phyloP scores from a whole-genome alignment of 1,140 invertebrate genomes.

The Heliothis virescens region DNA sequence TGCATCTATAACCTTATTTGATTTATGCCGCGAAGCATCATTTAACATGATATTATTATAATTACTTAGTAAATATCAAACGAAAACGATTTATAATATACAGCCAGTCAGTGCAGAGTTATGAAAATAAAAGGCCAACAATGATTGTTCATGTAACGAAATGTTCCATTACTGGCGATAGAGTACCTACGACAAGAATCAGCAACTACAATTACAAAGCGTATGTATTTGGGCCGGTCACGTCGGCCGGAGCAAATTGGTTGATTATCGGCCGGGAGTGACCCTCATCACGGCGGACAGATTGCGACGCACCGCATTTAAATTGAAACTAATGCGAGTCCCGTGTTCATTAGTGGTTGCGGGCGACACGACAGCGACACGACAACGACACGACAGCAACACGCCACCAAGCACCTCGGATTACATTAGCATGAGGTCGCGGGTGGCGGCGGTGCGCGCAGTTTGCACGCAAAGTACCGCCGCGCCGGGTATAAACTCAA shows the following conservation, averaged over 20 bases:
- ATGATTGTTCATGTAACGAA: too few relatives aligned
- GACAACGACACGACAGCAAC: too few relatives aligned
- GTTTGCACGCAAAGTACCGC: neutral
- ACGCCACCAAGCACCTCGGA: neutral
- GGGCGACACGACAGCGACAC: neutral
- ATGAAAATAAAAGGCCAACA: too few relatives aligned
- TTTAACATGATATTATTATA: too few relatives aligned
- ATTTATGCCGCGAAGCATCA: too few relatives aligned
- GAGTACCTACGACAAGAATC: too few relatives aligned
- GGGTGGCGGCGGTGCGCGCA: neutral
- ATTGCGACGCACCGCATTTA: constrained; percentile 18
- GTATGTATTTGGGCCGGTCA: neutral
- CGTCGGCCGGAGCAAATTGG: neutral
- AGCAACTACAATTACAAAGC: constrained; percentile 8
- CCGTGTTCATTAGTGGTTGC: constrained; percentile 13
- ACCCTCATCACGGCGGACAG: constrained; percentile 26
- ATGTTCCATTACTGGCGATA: too few relatives aligned
- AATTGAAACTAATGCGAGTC: constrained; percentile 24
- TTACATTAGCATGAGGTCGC: constrained; percentile 7
- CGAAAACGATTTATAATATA: too few relatives aligned
- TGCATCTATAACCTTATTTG: neutral
- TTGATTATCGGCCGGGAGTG: constrained; percentile 2
- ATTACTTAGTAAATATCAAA: too few relatives aligned
- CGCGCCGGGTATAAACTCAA: neutral
- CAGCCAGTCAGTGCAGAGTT: too few relatives aligned